Percentiles rank a stretch among this genome's conserved stretches.
Evolutionary conservation across 2,113 vertebrate species (phyloP).

Genomic region (Erinaceus europaeus): DNA sequence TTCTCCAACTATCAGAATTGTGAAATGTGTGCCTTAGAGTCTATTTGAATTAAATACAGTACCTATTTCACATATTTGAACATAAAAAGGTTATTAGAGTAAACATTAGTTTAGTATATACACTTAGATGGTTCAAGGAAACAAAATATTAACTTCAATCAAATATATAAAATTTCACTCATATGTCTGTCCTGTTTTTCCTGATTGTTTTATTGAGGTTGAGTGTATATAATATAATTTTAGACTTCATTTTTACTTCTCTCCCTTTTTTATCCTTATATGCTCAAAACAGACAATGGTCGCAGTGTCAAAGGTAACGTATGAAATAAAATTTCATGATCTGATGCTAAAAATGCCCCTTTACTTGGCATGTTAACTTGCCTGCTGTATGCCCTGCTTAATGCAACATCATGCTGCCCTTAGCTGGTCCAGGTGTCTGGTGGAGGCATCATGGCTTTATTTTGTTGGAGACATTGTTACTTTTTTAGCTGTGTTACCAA

Average conservation of each 20-base stretch:
- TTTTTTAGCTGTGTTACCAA: slow-evolving; percentile 51
- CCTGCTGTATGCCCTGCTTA: slow-evolving; percentile 84
- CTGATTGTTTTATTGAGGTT: no score
- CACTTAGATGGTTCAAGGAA: slow-evolving; percentile 15
- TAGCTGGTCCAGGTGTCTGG: slow-evolving; percentile 63
- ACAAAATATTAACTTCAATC: background rate
- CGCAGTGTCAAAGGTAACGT: slow-evolving; percentile 97
- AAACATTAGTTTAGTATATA: slow-evolving; percentile 4
- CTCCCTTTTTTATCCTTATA: slow-evolving; percentile 78
- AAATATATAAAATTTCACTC: slow-evolving; percentile 38
- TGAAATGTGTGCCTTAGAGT: background rate
- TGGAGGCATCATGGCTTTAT: slow-evolving; percentile 63
- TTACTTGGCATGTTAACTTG: slow-evolving; percentile 81
- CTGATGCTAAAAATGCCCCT: slow-evolving; percentile 74
- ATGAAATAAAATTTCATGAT: slow-evolving; percentile 64
- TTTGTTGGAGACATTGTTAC: slow-evolving; percentile 66
- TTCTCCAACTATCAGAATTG: background rate
- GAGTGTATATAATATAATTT: slow-evolving; percentile 76
- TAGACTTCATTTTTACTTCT: slow-evolving; percentile 78
- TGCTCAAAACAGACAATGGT: slow-evolving; percentile 94
- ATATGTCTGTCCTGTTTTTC: slow-evolving; percentile 53
- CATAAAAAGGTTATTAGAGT: background rate
- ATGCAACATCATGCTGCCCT: slow-evolving; percentile 76
- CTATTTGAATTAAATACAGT: slow-evolving; percentile 28
- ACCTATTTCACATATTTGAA: slow-evolving; percentile 7